Conservation (phyloP, 2,797 vertebrate species). For the Kryptopterus vitreolus region DNA sequence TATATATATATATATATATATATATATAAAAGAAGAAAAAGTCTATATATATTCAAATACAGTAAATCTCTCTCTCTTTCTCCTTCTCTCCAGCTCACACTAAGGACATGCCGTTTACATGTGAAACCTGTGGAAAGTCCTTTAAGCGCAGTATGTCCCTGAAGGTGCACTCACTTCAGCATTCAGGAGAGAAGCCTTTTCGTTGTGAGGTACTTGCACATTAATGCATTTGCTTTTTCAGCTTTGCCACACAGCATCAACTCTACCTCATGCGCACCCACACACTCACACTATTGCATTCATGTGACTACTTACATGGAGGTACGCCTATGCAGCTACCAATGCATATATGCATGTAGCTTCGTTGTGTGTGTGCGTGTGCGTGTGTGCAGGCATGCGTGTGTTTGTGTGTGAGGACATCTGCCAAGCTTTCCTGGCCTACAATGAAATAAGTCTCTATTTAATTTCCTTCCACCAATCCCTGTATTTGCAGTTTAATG, state of each 20-base stretch:
- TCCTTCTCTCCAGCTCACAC: slow-evolving; percentile 83
- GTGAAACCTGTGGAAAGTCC: slow-evolving; percentile 97
- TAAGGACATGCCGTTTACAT: slow-evolving; percentile 99
- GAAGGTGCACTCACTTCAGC: slow-evolving; percentile 96
- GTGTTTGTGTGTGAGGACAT: neutral
- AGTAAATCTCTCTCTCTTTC: neutral
- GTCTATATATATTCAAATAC: too few relatives aligned
- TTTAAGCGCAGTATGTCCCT: slow-evolving; percentile 99
- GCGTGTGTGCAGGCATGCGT: neutral
- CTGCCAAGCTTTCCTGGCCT: too few relatives aligned
- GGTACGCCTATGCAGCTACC: too few relatives aligned
- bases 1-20: too few relatives aligned
- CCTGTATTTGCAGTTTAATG: too few relatives aligned
- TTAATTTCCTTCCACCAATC: too few relatives aligned
- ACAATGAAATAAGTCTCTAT: too few relatives aligned
- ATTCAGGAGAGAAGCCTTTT: slow-evolving; percentile 98
- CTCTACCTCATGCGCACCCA: neutral
- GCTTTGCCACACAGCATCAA: neutral
- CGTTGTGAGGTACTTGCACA: slow-evolving; percentile 86
- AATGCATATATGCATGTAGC: neutral
- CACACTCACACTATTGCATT: neutral
- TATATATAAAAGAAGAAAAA: too few relatives aligned
- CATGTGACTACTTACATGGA: too few relatives aligned
- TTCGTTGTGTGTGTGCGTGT: neutral
- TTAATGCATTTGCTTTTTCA: slow-evolving; percentile 4